Conservation (phyloP, 2,888 invertebrate genomes). For the Timema cristinae region DNA sequence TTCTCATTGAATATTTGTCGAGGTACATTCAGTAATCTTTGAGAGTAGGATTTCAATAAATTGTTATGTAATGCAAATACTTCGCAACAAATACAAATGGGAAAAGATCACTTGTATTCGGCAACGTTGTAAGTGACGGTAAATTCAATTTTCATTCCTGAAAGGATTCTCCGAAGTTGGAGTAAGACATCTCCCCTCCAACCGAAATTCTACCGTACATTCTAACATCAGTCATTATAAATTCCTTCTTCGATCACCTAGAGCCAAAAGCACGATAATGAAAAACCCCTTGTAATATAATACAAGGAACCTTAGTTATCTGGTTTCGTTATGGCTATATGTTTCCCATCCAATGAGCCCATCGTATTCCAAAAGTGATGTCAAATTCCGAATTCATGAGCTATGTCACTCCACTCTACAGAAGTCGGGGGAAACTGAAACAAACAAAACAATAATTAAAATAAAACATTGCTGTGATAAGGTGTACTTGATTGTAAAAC, state of each 20-base stretch:
- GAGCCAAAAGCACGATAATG: not conserved
- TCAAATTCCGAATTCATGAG: conserved; percentile 1
- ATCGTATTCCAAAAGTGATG: not conserved
- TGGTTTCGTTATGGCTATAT: not conserved
- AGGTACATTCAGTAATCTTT: not conserved
- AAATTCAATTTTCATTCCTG: not conserved
- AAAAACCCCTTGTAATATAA: conserved; percentile 1
- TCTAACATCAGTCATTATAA: not conserved
- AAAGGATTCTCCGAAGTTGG: not conserved
- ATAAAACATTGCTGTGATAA: not conserved
- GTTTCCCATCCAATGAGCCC: conserved; percentile 2
- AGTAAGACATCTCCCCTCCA: not conserved
- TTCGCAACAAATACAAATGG: not conserved
- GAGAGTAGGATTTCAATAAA: conserved; percentile 1
- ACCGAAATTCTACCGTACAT: not conserved
- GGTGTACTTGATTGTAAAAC: too few species aligned
- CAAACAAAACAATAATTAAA: not conserved
- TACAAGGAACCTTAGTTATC: not conserved
- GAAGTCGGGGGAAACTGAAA: not conserved
- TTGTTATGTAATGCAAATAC: not conserved
- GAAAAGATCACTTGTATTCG: not conserved
- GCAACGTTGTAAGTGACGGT: not conserved
- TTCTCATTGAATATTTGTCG: not conserved
- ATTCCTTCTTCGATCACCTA: not conserved
- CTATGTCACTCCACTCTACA: not conserved